Evolutionary conservation across 2,797 vertebrate genomes (phyloP).

Genomic region (Manis javanica): DNA sequence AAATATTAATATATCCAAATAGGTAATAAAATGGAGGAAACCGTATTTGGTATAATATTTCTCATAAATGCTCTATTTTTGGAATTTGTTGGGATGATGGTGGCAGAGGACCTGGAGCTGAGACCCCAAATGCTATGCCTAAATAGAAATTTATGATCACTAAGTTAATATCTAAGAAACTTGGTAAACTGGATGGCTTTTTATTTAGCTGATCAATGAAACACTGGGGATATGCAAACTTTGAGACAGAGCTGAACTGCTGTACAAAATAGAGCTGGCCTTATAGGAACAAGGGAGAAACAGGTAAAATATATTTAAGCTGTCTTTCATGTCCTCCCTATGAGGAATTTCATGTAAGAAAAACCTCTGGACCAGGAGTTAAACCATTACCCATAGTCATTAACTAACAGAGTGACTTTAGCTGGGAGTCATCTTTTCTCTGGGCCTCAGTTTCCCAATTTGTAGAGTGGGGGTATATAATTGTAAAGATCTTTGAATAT

Average conservation of each 20-base stretch:
- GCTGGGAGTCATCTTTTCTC: not conserved
- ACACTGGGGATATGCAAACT: not conserved
- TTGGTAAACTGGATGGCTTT: not conserved
- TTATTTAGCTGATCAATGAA: not conserved
- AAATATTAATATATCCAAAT: not conserved
- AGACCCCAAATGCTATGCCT: not conserved
- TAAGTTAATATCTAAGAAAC: not conserved
- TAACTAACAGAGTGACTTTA: not conserved
- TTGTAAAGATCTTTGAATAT: not conserved
- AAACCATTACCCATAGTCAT: not conserved
- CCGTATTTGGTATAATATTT: not conserved
- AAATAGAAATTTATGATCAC: not conserved
- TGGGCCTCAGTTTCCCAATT: not conserved
- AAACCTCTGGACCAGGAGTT: not conserved
- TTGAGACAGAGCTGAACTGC: not conserved
- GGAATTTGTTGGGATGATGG: not conserved
- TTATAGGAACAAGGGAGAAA: conserved; percentile 33
- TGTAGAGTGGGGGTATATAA: not conserved
- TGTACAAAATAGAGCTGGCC: not conserved
- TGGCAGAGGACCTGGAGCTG: not conserved
- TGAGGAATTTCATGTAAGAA: not conserved
- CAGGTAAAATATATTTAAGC: not conserved
- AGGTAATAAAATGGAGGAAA: not conserved
- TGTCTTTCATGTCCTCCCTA: not conserved
- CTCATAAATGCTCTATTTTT: conserved; percentile 18